Percentiles rank a stretch among this genome's conserved stretches.
Evolutionary conservation across 1,140 invertebrate species (phyloP).

Genomic region (Scaptomyza pallida): DNA sequence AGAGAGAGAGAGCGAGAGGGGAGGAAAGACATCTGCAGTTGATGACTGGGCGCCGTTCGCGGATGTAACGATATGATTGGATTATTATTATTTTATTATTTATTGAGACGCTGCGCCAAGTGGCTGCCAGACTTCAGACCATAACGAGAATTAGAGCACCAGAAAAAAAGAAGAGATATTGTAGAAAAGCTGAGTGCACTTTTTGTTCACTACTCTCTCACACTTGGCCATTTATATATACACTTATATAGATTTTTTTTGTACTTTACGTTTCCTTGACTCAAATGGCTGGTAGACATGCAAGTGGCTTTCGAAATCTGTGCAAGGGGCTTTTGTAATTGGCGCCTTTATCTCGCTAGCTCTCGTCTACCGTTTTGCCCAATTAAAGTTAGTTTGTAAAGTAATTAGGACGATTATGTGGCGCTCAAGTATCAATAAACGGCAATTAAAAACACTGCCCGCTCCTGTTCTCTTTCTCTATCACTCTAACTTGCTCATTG

Average conservation of each 20-base stretch:
- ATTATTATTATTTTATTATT: slow-evolving; percentile 81
- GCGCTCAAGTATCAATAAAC: slow-evolving; percentile 80
- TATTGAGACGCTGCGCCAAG: slow-evolving; percentile 65
- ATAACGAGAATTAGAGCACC: neutral
- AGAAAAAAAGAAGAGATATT: neutral
- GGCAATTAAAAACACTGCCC: slow-evolving; percentile 64
- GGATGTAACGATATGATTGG: slow-evolving; percentile 80
- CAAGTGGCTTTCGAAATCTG: slow-evolving; percentile 54
- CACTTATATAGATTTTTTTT: too few relatives aligned
- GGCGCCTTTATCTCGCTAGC: slow-evolving; percentile 68
- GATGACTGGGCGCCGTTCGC: slow-evolving; percentile 62
- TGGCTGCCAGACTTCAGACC: slow-evolving; percentile 16
- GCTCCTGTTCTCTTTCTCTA: too few relatives aligned
- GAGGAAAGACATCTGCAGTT: slow-evolving; percentile 31
- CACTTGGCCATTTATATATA: slow-evolving; percentile 12
- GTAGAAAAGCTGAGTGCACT: slow-evolving; percentile 10
- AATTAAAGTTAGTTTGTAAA: slow-evolving; percentile 81
- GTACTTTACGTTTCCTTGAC: slow-evolving; percentile 17
- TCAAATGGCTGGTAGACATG: slow-evolving; percentile 70
- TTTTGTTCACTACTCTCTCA: slow-evolving; percentile 4
- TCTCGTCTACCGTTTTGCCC: slow-evolving; percentile 65
- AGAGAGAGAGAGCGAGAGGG: slow-evolving; percentile 1
- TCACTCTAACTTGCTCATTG: slow-evolving; percentile 28
- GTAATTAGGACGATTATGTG: slow-evolving; percentile 81
- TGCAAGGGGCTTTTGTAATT: slow-evolving; percentile 52